phyloP scores from a whole-genome alignment of 2,888 invertebrate species.

The Rapana venosa region DNA sequence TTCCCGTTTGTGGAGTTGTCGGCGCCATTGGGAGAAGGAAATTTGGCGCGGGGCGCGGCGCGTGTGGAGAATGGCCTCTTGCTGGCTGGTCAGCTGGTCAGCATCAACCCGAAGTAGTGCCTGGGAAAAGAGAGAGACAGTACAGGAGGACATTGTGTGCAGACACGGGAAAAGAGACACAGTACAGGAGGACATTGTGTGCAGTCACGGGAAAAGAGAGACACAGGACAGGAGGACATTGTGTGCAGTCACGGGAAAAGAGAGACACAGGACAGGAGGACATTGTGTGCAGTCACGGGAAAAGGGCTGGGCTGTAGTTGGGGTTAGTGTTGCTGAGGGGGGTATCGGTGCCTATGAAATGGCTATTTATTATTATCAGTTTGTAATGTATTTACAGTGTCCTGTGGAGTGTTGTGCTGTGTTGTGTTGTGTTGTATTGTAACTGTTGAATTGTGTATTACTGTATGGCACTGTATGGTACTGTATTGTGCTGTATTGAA shows the following conservation, averaged over 20 bases:
- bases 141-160: no score
- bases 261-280: not conserved
- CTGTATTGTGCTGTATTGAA: no score
- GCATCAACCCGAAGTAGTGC: conserved; percentile 59
- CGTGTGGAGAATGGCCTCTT: conserved; percentile 52
- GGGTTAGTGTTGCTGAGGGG: no score
- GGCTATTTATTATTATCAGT: no score
- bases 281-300: not conserved
- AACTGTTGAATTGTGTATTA: no score
- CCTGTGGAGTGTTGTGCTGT: no score
- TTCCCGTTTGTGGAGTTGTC: conserved; percentile 53
- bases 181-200: not conserved
- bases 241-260: no score
- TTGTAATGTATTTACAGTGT: no score
- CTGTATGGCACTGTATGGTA: no score
- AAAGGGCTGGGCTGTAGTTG: no score
- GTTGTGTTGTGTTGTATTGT: no score
- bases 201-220: not conserved
- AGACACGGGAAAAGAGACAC: not conserved
- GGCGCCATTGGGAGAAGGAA: conserved; percentile 59
- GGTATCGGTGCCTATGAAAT: no score
- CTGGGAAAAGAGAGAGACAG: not conserved
- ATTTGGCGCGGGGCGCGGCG: conserved; percentile 51
- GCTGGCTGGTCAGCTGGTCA: conserved; percentile 56
- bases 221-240: not conserved